Evolutionary conservation across 2,113 vertebrate species (phyloP).

Genomic region (Myxocyprinus asiaticus): DNA sequence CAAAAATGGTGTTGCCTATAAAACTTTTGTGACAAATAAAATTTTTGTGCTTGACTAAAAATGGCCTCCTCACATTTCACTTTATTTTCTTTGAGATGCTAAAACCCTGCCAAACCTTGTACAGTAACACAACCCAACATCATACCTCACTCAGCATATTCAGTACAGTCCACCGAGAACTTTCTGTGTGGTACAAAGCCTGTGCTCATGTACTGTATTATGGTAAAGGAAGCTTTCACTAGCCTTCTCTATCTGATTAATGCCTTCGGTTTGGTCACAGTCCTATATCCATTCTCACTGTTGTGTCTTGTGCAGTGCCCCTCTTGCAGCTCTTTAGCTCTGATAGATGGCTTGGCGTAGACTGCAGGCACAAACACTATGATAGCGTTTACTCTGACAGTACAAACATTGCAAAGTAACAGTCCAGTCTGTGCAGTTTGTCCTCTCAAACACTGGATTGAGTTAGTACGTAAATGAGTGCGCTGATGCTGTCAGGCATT

Average conservation of each 20-base stretch:
- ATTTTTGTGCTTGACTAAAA: no score
- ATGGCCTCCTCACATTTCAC: not conserved
- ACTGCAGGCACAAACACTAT: slow-evolving; percentile 38
- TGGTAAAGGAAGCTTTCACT: slow-evolving; percentile 40
- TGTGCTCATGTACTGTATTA: not conserved
- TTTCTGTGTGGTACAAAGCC: slow-evolving; percentile 19
- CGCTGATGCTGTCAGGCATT: not conserved
- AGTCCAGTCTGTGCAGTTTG: slow-evolving; percentile 6
- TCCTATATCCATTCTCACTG: slow-evolving; percentile 13
- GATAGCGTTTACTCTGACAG: slow-evolving; percentile 46
- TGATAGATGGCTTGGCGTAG: slow-evolving; percentile 45
- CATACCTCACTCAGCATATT: slow-evolving; percentile 4
- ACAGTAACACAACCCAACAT: not conserved
- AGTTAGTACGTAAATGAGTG: not conserved
- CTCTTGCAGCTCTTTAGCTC: slow-evolving; percentile 39
- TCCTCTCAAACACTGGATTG: not conserved
- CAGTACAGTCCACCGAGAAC: not conserved
- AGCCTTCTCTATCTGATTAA: slow-evolving; percentile 43
- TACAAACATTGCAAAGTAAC: slow-evolving; percentile 43
- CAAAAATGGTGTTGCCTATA: no score
- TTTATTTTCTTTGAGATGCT: not conserved
- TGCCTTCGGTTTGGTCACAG: slow-evolving; percentile 40
- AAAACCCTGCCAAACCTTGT: slow-evolving; percentile 11
- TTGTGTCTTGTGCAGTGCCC: slow-evolving; percentile 13
- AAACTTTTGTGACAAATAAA: no score